These are phyloP conservation scores for Epinephelus awoara DNA, from an alignment of 2,797 vertebrate genomes.

Conservation along the genomic window DNA sequence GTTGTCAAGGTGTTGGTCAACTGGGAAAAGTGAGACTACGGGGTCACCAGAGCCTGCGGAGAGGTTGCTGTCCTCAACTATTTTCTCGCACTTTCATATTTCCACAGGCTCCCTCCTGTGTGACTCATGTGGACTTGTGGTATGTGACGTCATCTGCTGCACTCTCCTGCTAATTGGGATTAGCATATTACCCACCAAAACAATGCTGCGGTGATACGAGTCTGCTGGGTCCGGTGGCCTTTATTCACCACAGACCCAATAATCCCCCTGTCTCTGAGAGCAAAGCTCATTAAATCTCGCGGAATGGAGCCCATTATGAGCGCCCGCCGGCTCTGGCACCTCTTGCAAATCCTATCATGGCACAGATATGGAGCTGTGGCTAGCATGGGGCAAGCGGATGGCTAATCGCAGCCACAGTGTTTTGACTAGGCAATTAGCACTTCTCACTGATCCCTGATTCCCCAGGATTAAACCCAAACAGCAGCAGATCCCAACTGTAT, in stretches of 20 bases:
- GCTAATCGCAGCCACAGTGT: slow-evolving; percentile 62
- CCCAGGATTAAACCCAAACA: slow-evolving; percentile 54
- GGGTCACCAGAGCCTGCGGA: slow-evolving; percentile 15
- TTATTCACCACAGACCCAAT: slow-evolving; percentile 71
- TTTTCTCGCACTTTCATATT: slow-evolving; percentile 24
- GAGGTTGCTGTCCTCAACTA: slow-evolving; percentile 18
- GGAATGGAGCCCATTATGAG: slow-evolving; percentile 80
- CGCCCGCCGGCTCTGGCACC: slow-evolving; percentile 71
- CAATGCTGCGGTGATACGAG: slow-evolving; percentile 62
- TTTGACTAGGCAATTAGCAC: slow-evolving; percentile 69
- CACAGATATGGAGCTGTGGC: slow-evolving; percentile 69
- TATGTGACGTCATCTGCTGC: slow-evolving; percentile 67
- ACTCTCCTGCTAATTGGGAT: slow-evolving; percentile 76
- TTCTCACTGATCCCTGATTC: slow-evolving; percentile 63
- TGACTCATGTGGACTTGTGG: slow-evolving; percentile 60
- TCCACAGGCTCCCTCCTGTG: slow-evolving; percentile 11
- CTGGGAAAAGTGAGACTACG: slow-evolving; percentile 19
- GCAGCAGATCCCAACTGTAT: slow-evolving; percentile 19
- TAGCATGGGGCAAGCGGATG: slow-evolving; percentile 30
- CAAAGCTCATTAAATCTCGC: slow-evolving; percentile 83
- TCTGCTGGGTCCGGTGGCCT: slow-evolving; percentile 69
- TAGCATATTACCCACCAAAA: slow-evolving; percentile 72
- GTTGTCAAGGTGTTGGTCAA: slow-evolving; percentile 15
- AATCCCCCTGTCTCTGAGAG: slow-evolving; percentile 80
- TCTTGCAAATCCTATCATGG: slow-evolving; percentile 80